Evolutionary conservation across 2,888 invertebrate species (phyloP).

Genomic region (Euplexia lucipara): DNA sequence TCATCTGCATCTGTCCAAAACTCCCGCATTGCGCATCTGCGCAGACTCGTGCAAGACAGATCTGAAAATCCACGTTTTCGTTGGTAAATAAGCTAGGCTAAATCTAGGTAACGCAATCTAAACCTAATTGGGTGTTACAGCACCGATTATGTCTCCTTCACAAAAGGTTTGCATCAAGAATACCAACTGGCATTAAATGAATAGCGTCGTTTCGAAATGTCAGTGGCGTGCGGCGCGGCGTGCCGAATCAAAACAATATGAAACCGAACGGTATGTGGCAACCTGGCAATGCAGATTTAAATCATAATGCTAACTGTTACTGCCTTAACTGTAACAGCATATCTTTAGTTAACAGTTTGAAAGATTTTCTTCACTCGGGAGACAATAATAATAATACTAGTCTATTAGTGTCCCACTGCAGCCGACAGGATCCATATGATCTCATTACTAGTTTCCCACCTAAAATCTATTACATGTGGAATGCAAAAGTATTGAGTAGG

Average conservation of each 20-base stretch:
- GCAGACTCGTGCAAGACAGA: slow-evolving; percentile 2
- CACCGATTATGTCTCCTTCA: slow-evolving; percentile 34
- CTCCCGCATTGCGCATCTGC: slow-evolving; percentile 27
- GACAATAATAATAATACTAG: background rate
- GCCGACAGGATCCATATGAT: too few relatives aligned
- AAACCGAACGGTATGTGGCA: slow-evolving; percentile 50
- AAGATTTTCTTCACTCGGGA: background rate
- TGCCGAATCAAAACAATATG: slow-evolving; percentile 64
- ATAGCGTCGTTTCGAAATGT: slow-evolving; percentile 60
- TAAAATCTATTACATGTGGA: too few relatives aligned
- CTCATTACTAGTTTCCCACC: too few relatives aligned
- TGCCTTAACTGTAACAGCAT: slow-evolving; percentile 37
- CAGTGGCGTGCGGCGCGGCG: slow-evolving; percentile 58
- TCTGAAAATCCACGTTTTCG: background rate
- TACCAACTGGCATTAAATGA: slow-evolving; percentile 43
- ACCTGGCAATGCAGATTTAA: slow-evolving; percentile 60
- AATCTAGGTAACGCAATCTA: slow-evolving; percentile 11
- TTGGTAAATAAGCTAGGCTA: slow-evolving; percentile 14
- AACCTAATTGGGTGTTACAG: slow-evolving; percentile 37
- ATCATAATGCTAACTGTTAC: slow-evolving; percentile 55
- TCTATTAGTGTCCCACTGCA: too few relatives aligned
- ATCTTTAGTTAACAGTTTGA: background rate
- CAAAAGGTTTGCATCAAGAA: slow-evolving; percentile 52
- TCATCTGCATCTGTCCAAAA: slow-evolving; percentile 21
- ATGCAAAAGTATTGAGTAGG: too few relatives aligned